Evolutionary conservation across 2,113 vertebrate genomes (phyloP), one percentile per base, ranked within the genome.

Genomic region (Argyrosomus japonicus): DNA sequence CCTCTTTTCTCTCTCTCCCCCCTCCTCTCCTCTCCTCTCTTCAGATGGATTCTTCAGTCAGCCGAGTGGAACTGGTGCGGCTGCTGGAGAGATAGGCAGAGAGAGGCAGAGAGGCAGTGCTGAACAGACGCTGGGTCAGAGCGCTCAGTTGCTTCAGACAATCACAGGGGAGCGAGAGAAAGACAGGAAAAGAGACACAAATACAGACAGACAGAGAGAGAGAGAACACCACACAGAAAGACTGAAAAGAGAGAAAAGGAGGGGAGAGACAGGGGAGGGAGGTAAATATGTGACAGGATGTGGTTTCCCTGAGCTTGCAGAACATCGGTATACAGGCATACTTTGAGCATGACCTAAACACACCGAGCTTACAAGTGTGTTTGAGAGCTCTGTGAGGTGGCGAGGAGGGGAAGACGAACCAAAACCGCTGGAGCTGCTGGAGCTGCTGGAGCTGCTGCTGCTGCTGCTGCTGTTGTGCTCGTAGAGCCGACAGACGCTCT

Each of bases 301-400:
- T 96, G 95, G 94, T 96, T 95, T 94, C 90, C 90, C 93, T 95
- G 94, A 95, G 95, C 95, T 94, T 95, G 93, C 94, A 94, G 87
- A 94, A 93, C 92, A 93, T 81, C 86, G 81, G 90, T 73, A 29
- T 10, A 83, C 83, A 88, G 85, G 76, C 93, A 95, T 95, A 95
- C 87, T 95, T 95, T 92, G 93, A 95, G 94, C 92, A 92, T 95
- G 95, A 96, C 93, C 94, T 94, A 94, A 94, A 94, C 92, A 83
- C 84, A 88, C 81, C 80, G 68, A 83, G 83, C 75, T 83, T 81
- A 86, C 87, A 84, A 85, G 88, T 87, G 88, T 89, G 79, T 85
- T 67, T 71, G 76, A 84, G 90, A 84, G 90, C 90, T 82, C 57
- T 50, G 83, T 75, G 72, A 70, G 77, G 80, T 82, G 86, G 79